Evolutionary conservation across 2,888 invertebrate genomes (phyloP), one percentile per base, ranked within the genome.

Genomic region (Coremacera marginata): DNA sequence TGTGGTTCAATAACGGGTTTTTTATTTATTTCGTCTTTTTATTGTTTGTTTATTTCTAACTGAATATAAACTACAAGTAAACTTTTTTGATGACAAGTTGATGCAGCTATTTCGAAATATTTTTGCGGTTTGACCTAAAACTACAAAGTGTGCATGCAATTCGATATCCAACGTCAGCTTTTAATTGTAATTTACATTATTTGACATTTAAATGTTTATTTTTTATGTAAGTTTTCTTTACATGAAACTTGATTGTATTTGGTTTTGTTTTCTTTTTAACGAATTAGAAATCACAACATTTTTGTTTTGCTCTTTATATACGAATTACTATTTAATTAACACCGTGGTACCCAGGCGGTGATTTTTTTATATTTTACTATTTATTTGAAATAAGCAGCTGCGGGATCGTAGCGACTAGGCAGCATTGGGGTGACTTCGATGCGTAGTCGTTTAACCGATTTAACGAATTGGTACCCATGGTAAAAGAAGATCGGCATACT

Each of bases 381-480:
- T 11, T 14, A 11, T 44, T 44, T 44, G 14, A 44, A 11, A 11
- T 44, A 44, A 44, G 44, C 14, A 44, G 14, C 44, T 14, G 11
- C 44, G 11, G 14, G 11, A 14, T 44, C 11, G 2, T 44, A 44
- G 7, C 3, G 14, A 60, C 22, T 22, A 25, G 22, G 25, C 57
- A 25, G 22, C 57, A 60, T 25, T 60, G 57, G 5, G 57, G n/a
- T 25, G 19, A 14, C 27, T 2, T 25, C 9, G 22, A 25, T 11
- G 19, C 1, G 9, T 25, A 0, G 19, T 31, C 31, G 3, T 22
- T 60, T 11, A 60, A 5, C 9, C 25, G 44, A 60, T 70, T 85
- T 91, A 94, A 88, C 94, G 93, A 82, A 94, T 90, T 80, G 94
- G 94, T 67, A 90, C 87, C 94, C 94, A 94, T 9, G 89, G 89